Evolutionary conservation across 2,113 vertebrate genomes (phyloP), one percentile per base, ranked within the genome.

Genomic region (Blennius ocellaris): DNA sequence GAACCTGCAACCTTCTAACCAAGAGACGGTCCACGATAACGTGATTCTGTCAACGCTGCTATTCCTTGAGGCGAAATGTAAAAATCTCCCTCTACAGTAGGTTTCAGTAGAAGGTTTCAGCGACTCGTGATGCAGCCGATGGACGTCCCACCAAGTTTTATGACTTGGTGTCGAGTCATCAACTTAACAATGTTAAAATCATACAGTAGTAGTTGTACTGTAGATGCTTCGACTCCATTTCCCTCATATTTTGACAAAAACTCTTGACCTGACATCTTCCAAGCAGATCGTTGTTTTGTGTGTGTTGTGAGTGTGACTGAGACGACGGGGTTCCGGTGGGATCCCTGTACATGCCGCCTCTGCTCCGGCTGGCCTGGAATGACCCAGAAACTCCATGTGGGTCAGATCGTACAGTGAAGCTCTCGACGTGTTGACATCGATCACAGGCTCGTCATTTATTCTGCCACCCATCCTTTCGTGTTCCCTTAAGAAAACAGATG

Each of bases 301-400:
- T 54, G 47, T 36, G 38, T 41, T 44, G 50, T 30, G 40, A 60
- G 53, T 49, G 39, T 6, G 63, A 16, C 45, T 69, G 6, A 41
- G 65, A 73, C 4, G 75, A 76, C 55, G 49, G 55, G 40, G 55
- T 44, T 84, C 83, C 76, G 51, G n/a, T 52, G 78, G 78, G 78
- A 86, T 8, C 30, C 16, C 69, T 6, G 1, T 30, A 30, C 21
- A 30, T 30, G 21, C 21, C 4, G 21, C 21, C 21, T 30, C 21
- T 30, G 21, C 21, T 30, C 21, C 21, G 2, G 39, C 65, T 51
- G 43, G 51, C 78, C 78, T 72, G 0, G 15, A 66, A 52, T 69
- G 86, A 84, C 86, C 84, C 76, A 90, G 68, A 90, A 88, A 86
- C 78, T 85, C 53, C 68, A 88, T 86, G 54, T 83, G 81, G 80